Percentiles rank a stretch among this genome's conserved stretches.
These are phyloP conservation scores for Corapipo altera DNA, from an alignment of 2,113 vertebrate genomes.

Conservation along the genomic window DNA sequence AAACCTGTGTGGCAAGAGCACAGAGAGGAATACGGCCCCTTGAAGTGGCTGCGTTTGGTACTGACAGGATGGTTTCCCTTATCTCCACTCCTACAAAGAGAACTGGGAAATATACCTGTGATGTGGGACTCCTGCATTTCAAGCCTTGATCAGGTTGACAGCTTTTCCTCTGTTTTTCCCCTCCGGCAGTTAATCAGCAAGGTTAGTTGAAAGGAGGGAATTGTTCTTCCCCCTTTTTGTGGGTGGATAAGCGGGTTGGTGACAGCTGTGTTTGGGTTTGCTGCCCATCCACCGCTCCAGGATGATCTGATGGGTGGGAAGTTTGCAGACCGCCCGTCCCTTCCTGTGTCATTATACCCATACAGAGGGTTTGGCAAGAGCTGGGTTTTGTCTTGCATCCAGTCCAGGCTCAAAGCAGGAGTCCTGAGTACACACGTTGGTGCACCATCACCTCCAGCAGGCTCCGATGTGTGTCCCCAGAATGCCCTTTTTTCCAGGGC, in stretches of 20 bases:
- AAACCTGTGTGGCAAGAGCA: neutral
- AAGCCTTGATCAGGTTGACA: constrained; percentile 12
- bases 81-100: neutral
- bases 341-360: neutral
- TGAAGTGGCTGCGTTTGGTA: constrained; percentile 31
- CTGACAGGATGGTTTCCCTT: neutral
- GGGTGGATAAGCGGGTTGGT: neutral
- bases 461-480: neutral
- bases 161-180: neutral
- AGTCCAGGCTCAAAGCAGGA: accelerated
- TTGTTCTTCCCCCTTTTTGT: neutral
- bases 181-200: neutral
- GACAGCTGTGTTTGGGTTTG: neutral
- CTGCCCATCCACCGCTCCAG: accelerated
- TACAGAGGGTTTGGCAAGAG: neutral
- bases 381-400: neutral
- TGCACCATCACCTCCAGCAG: neutral
- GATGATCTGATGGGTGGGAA: neutral
- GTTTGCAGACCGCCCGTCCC: neutral
- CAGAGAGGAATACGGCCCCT: neutral
- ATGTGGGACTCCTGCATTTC: constrained; percentile 15
- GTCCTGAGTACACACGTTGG: accelerated
- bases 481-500: neutral
- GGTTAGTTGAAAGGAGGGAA: neutral
- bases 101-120: neutral